These are phyloP conservation scores for Diprion similis DNA, from an alignment of 1,140 invertebrate genomes.

Conservation along the genomic window DNA sequence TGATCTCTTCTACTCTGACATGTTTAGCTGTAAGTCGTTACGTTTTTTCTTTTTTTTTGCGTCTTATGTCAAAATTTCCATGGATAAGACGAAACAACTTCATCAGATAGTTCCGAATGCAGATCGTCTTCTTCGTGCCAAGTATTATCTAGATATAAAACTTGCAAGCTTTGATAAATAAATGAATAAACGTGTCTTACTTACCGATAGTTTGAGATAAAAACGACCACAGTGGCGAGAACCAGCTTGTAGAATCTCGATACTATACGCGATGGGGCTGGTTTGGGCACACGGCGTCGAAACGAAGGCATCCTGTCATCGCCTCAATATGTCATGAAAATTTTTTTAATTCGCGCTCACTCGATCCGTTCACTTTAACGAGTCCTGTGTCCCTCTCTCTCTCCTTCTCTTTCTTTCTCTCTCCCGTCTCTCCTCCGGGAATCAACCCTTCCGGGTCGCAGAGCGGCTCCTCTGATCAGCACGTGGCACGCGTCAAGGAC, in stretches of 20 bases:
- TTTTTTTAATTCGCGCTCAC: constrained; percentile 10
- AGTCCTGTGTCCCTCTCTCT: constrained; percentile 21
- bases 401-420: constrained; percentile 18
- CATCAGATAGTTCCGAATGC: too few species aligned
- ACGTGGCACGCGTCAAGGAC: constrained; percentile 57
- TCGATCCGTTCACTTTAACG: constrained; percentile 47
- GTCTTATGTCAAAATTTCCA: too few species aligned
- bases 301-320: constrained; percentile 60
- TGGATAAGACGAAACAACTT: too few species aligned
- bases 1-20: too few species aligned
- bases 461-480: constrained; percentile 56
- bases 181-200: neutral
- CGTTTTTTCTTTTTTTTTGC: too few species aligned
- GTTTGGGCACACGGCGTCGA: constrained; percentile 49
- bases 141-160: too few species aligned
- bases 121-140: too few species aligned
- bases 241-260: constrained; percentile 13
- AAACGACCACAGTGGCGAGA: neutral
- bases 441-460: constrained; percentile 23
- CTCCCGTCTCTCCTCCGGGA: neutral
- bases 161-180: neutral
- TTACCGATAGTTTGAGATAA: neutral
- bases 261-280: constrained; percentile 44
- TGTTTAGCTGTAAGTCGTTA: too few species aligned
- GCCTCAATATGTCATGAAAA: constrained; percentile 41